Percentiles rank a stretch among this genome's conserved stretches.
Evolutionary conservation across 2,113 vertebrate species (phyloP).

Genomic region (Pollachius pollachius): DNA sequence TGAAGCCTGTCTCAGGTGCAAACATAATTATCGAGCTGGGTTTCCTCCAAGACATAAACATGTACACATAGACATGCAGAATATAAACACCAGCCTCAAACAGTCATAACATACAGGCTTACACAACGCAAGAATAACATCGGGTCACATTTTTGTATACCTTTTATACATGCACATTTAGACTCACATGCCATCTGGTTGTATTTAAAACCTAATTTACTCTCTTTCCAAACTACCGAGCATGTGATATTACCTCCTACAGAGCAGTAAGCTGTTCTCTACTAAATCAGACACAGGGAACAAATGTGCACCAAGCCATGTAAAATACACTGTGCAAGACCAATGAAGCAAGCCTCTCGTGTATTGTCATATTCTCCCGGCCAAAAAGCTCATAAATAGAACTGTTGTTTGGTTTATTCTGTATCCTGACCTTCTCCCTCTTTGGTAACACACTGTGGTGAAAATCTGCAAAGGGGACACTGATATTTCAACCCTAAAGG

Average conservation of each 20-base stretch:
- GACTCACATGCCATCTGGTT: conserved; percentile 28
- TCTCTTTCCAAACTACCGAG: conserved; percentile 52
- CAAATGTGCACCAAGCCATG: conserved; percentile 47
- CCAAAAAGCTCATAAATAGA: too few relatives aligned
- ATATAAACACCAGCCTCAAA: conserved; percentile 20
- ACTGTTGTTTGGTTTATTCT: too few relatives aligned
- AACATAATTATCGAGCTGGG: conserved; percentile 37
- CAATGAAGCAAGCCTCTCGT: conserved; percentile 39
- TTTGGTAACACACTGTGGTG: too few relatives aligned
- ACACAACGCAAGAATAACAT: conserved; percentile 5
- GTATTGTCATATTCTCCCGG: conserved; percentile 36
- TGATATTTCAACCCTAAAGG: too few relatives aligned
- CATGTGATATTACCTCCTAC: conserved; percentile 55
- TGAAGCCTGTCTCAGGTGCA: conserved; percentile 30
- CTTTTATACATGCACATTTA: conserved; percentile 14
- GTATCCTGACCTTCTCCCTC: too few relatives aligned
- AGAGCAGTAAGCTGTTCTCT: conserved; percentile 64
- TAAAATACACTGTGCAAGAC: conserved; percentile 39
- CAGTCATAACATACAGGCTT: conserved; percentile 19
- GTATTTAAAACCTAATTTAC: conserved; percentile 46
- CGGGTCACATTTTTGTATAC: conserved; percentile 36
- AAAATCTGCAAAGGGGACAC: too few relatives aligned
- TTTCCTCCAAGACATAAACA: conserved; percentile 25
- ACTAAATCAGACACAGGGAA: conserved; percentile 62
- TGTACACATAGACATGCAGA: conserved; percentile 15